Evolutionary conservation across 2,113 vertebrate species (phyloP).

Genomic region (Alosa alosa): DNA sequence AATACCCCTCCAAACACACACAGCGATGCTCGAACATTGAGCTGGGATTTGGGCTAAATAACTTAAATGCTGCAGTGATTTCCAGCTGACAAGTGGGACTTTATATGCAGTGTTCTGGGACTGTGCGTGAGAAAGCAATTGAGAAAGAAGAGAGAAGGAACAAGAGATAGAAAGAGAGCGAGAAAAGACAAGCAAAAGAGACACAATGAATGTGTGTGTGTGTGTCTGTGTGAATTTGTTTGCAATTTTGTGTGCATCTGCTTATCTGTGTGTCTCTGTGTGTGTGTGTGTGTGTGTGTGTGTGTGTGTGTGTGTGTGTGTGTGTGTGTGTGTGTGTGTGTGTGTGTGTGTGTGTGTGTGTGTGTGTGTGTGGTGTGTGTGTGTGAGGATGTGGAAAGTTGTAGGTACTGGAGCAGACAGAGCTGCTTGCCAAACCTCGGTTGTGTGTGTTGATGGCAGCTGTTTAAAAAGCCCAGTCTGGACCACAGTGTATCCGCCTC

Average conservation of each 20-base stretch:
- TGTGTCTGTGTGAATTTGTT: neutral
- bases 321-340: neutral
- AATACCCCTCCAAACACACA: slow-evolving; percentile 3
- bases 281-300: neutral
- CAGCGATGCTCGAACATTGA: neutral
- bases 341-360: neutral
- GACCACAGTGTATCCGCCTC: slow-evolving; percentile 13
- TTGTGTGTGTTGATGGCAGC: slow-evolving; percentile 9
- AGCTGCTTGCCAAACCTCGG: slow-evolving; percentile 6
- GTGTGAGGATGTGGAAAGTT: neutral
- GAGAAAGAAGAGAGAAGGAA: neutral
- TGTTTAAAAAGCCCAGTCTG: slow-evolving; percentile 12
- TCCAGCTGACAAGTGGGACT: neutral
- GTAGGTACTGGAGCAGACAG: slow-evolving; percentile 11
- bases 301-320: neutral
- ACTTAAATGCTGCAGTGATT: slow-evolving; percentile 10
- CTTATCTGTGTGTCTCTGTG: neutral
- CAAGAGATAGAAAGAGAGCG: neutral
- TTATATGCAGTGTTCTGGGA: neutral
- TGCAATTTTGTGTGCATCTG: neutral
- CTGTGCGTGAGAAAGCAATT: neutral
- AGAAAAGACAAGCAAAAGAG: neutral
- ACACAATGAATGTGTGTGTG: neutral
- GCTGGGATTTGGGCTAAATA: neutral
- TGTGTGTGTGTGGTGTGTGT: neutral